These are phyloP conservation scores for Meles meles DNA, from an alignment of 2,113 vertebrate genomes.

Conservation along the genomic window DNA sequence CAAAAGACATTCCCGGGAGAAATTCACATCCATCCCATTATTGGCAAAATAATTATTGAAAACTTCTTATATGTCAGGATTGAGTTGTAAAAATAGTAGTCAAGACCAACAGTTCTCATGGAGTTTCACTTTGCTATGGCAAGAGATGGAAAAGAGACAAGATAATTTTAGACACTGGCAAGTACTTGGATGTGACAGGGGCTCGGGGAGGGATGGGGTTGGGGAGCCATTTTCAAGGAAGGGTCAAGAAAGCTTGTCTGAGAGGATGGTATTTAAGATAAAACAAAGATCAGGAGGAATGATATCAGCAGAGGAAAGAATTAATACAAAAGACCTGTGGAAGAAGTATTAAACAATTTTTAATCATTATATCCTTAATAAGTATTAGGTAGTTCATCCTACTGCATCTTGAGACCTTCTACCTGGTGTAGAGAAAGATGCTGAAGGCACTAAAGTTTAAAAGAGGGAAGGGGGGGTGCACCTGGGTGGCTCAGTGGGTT, in stretches of 20 bases:
- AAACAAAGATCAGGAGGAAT: not conserved
- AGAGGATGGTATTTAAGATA: not conserved
- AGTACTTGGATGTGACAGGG: not conserved
- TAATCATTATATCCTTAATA: not conserved
- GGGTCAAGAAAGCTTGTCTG: not conserved
- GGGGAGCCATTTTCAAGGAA: not conserved
- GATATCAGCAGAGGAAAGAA: not conserved
- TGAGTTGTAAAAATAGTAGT: not conserved
- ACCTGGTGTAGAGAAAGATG: not conserved
- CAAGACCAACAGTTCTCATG: not conserved
- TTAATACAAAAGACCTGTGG: not conserved
- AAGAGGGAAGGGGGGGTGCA: not conserved
- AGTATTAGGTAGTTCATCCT: not conserved
- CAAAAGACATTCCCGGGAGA: not conserved
- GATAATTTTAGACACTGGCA: not conserved
- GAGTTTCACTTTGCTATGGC: not conserved
- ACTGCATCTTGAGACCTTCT: not conserved
- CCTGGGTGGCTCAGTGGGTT: too few species aligned
- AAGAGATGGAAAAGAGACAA: not conserved
- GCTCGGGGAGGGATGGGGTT: not conserved
- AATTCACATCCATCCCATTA: not conserved
- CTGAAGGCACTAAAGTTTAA: not conserved
- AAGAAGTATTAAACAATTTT: not conserved
- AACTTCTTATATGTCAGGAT: not conserved
- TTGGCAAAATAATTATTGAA: not conserved